These are phyloP conservation scores for Euphydryas editha DNA, from an alignment of 2,888 invertebrate genomes.

Conservation along the genomic window DNA sequence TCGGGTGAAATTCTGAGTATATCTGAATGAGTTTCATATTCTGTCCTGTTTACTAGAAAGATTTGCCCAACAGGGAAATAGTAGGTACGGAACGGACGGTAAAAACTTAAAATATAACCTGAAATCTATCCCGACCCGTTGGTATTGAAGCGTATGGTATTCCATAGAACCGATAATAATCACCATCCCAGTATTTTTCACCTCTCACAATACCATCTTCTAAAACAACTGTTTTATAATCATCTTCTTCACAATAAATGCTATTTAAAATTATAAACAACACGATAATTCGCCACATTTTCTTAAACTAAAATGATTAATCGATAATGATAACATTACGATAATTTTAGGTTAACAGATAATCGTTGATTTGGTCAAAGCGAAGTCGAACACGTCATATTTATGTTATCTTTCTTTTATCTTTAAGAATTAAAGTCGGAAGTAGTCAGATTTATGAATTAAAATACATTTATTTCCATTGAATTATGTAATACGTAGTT, in stretches of 20 bases:
- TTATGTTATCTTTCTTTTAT: constrained; percentile 17
- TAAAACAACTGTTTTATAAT: constrained; percentile 53
- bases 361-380: constrained; percentile 34
- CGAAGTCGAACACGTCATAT: constrained; percentile 38
- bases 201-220: constrained; percentile 64
- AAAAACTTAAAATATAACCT: constrained; percentile 54
- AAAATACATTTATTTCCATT: constrained; percentile 10
- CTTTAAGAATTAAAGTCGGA: too few species aligned
- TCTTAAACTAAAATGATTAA: constrained; percentile 21
- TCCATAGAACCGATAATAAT: constrained; percentile 71
- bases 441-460: background rate
- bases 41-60: too few species aligned
- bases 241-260: constrained; percentile 49
- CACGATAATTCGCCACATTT: constrained; percentile 53
- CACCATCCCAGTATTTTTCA: constrained; percentile 73
- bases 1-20: too few species aligned
- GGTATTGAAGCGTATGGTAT: constrained; percentile 71
- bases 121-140: constrained; percentile 64
- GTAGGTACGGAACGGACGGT: background rate
- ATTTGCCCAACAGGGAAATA: too few species aligned
- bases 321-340: constrained; percentile 21
- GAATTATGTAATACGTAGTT: background rate
- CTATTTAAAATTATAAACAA: constrained; percentile 47
- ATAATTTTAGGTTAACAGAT: constrained; percentile 31
- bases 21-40: too few species aligned